phyloP scores from a whole-genome alignment of 1,140 invertebrate genomes.

The Drosophila littoralis region DNA sequence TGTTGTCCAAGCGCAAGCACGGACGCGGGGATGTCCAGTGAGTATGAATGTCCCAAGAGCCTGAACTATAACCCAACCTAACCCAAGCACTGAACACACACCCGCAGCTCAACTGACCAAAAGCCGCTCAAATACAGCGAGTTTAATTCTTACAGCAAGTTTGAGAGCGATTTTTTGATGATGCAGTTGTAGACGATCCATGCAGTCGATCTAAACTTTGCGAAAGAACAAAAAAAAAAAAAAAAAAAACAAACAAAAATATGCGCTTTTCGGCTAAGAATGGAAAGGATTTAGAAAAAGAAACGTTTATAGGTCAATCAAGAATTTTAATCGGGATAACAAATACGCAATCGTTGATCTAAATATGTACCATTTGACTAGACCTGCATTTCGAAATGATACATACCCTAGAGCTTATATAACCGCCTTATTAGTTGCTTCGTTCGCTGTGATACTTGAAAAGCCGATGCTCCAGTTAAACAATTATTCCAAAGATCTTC shows the following conservation, averaged over 20 bases:
- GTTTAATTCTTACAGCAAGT: neutral
- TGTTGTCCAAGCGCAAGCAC: conserved; percentile 93
- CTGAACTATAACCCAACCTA: neutral
- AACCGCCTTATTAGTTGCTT: neutral
- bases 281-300: no score
- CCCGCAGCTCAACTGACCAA: neutral
- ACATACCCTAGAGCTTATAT: neutral
- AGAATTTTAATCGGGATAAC: no score
- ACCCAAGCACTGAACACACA: no score
- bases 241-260: neutral
- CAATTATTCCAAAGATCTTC: no score
- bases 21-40: conserved; percentile 87
- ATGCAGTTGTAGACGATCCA: no score
- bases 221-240: neutral
- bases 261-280: neutral
- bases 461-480: neutral
- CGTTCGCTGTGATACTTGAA: neutral
- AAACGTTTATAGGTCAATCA: no score
- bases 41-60: conserved; percentile 60
- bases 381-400: no score
- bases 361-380: no score
- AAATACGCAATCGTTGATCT: no score
- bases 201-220: neutral
- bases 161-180: neutral
- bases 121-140: neutral